Evolutionary conservation across 2,888 invertebrate species (phyloP).

Genomic region (Aricia artaxerxes): DNA sequence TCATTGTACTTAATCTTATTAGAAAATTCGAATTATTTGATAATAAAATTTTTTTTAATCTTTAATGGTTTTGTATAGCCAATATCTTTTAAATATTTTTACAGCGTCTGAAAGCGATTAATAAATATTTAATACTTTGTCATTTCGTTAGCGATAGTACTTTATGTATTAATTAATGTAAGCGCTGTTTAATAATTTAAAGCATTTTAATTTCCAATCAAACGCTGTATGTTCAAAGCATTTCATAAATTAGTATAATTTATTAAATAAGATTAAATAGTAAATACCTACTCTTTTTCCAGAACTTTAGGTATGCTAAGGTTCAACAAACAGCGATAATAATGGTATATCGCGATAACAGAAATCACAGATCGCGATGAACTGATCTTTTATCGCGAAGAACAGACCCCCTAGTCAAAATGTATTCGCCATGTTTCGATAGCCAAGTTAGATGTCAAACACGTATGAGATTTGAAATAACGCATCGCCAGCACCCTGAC

Average conservation of each 20-base stretch:
- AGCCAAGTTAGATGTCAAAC: no score
- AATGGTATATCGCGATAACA: not conserved
- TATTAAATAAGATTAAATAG: constrained; percentile 17
- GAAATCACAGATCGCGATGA: constrained; percentile 5
- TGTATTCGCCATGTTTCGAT: no score
- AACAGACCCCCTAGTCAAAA: no score
- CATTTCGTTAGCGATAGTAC: not conserved
- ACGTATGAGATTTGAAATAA: no score
- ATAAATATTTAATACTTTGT: not conserved
- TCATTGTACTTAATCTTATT: not conserved
- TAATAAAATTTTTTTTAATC: no score
- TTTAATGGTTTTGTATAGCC: not conserved
- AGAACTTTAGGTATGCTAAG: not conserved
- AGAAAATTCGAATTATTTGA: not conserved
- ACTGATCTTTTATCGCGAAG: not conserved
- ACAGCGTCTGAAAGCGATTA: not conserved
- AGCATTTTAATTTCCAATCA: not conserved
- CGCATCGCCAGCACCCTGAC: no score
- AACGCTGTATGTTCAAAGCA: not conserved
- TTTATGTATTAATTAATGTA: not conserved
- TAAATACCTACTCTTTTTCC: not conserved
- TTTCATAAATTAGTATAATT: constrained; percentile 15
- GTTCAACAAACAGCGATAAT: not conserved
- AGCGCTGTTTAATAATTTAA: constrained; percentile 11
- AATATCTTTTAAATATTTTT: not conserved